A percentile compares a stretch with the other conserved stretches of the same genome.
Conservation (phyloP, 2,888 invertebrate genomes). For the Drosophila parthenogenetica region DNA sequence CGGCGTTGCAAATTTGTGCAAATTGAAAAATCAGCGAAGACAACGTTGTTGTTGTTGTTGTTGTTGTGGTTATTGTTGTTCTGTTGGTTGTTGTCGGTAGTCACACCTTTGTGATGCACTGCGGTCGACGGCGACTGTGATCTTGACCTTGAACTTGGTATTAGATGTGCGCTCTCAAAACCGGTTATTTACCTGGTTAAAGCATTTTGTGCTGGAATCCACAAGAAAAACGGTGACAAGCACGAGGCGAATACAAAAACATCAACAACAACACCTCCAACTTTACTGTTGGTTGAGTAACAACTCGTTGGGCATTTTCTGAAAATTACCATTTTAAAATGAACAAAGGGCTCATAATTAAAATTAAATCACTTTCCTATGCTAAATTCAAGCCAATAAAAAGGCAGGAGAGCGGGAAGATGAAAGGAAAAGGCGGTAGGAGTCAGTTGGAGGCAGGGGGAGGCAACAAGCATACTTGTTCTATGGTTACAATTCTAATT, state of each 20-base stretch:
- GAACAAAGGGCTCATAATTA: slow-evolving; percentile 45
- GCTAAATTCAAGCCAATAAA: slow-evolving; percentile 34
- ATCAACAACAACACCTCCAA: slow-evolving; percentile 9
- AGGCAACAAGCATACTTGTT: slow-evolving; percentile 37
- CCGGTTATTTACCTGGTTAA: slow-evolving; percentile 51
- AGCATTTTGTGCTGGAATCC: slow-evolving; percentile 59
- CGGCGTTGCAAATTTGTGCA: slow-evolving; percentile 44
- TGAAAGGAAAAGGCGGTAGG: background rate
- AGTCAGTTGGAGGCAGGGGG: background rate
- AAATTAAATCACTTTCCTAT: slow-evolving; percentile 60
- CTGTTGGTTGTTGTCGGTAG: slow-evolving; percentile 26
- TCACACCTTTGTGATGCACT: slow-evolving; percentile 72
- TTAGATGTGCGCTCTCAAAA: slow-evolving; percentile 74
- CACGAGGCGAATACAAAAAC: slow-evolving; percentile 16
- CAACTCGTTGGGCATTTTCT: slow-evolving; percentile 23
- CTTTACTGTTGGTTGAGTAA: slow-evolving; percentile 10
- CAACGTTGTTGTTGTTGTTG: slow-evolving; percentile 19
- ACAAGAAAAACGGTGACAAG: slow-evolving; percentile 47
- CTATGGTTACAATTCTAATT: slow-evolving; percentile 58
- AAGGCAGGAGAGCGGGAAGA: background rate
- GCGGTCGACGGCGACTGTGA: slow-evolving; percentile 39
- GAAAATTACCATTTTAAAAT: slow-evolving; percentile 61
- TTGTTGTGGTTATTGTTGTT: slow-evolving; percentile 3
- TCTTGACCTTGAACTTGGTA: slow-evolving; percentile 80
- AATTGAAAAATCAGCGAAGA: slow-evolving; percentile 55